Conservation (phyloP, 2,888 invertebrate genomes). For the Caenorhabditis imperialis region DNA sequence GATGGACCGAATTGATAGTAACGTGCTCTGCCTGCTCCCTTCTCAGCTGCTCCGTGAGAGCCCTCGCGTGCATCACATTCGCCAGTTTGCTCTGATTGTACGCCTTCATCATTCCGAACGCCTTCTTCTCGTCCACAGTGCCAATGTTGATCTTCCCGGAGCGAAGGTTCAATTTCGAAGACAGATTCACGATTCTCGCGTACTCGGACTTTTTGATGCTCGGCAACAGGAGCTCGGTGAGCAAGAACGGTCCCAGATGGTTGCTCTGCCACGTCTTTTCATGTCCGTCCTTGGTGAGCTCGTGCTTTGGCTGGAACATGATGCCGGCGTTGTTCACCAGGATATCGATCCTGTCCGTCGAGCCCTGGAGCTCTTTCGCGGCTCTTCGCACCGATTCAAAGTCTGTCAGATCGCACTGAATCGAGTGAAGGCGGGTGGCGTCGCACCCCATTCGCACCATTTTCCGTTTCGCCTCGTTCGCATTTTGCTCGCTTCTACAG, state of each 20-base stretch:
- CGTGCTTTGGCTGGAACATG: conserved; percentile 86
- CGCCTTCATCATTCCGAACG: conserved; percentile 67
- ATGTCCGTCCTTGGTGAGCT: conserved; percentile 86
- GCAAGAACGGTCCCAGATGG: conserved; percentile 83
- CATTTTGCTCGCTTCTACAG: conserved; percentile 70
- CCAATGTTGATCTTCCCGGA: conserved; percentile 64
- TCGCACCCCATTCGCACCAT: conserved; percentile 74
- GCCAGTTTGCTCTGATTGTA: conserved; percentile 77
- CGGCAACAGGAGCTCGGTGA: conserved; percentile 87
- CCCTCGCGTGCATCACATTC: conserved; percentile 76
- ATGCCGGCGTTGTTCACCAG: conserved; percentile 85
- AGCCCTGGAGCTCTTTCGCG: conserved; percentile 64
- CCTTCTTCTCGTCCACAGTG: conserved; percentile 68
- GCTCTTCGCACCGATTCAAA: conserved; percentile 70
- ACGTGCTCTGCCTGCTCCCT: conserved; percentile 78
- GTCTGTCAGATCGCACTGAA: conserved; percentile 71
- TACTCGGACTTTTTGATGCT: conserved; percentile 82
- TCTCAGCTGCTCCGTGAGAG: conserved; percentile 70
- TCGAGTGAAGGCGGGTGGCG: conserved; percentile 72
- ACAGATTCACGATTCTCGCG: conserved; percentile 87
- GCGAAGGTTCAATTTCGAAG: conserved; percentile 77
- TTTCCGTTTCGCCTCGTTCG: conserved; percentile 64
- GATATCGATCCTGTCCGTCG: conserved; percentile 72
- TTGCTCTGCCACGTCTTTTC: conserved; percentile 92
- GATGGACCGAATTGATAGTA: conserved; percentile 86